Base-by-base conservation (phyloP, 53 echinoderm and acorn worm genomes). In the Echinarachnius parma region DNA sequence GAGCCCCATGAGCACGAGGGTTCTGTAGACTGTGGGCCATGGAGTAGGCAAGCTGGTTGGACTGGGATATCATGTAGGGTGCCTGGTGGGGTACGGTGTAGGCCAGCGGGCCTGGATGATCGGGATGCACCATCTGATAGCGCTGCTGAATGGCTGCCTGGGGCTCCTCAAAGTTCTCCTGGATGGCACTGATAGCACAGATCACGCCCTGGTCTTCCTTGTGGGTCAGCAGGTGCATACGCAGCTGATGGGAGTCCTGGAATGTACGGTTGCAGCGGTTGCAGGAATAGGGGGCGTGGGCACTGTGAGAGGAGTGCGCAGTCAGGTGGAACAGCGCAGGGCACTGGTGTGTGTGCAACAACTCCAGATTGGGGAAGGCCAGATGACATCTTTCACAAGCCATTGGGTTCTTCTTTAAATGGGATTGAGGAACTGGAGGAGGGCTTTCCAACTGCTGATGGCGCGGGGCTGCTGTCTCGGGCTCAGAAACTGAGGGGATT, bases 111-210 rank as follows among this genome's bases (percentile, higher is more conserved):
- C 56, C 57, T 0, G 56, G 57, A 28, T 72, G 74, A 24, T 72
- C 74, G 9, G 56, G 74, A 20, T 72, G 74, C 9, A 55, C 74
- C n/a, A 58, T 29, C 46, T 56, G 34, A 37, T 72, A 58, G 74
- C 57, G 57, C 42, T 57, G 32, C 58, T 72, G 74, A 56, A 24
- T 37, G 9, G 57, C 28, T 23, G 39, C 44, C 74, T 72, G 74
- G 23, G 74, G 74, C 27, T 72, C 74, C 74, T 72, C 74, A 72
- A 56, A 72, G 45, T 72, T 72, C 57, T 72, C 74, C 57, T 72
- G 74, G 37, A 72, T 72, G 44, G 74, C 74, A 37, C 74, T 72
- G 53, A 72, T 72, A 58, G 74, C 74, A 28, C 74, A 72, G 3
- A 72, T 72, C 3, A 72, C 74, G 16, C 56, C 55, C 5, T 31